Conservation (phyloP, 2,113 vertebrate species). For the Apodemus sylvaticus region DNA sequence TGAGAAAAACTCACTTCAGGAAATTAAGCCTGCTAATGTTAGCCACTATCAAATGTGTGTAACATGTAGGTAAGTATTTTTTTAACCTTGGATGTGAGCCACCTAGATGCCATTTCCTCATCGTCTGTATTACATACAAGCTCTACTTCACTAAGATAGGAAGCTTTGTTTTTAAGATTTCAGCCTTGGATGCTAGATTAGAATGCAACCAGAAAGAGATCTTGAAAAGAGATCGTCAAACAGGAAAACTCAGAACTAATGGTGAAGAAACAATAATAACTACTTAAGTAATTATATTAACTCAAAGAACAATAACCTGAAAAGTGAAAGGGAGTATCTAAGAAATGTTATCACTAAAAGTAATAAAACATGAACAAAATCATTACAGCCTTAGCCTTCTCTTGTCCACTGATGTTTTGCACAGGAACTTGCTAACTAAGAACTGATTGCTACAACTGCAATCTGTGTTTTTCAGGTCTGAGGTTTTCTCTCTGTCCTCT, state of each 20-base stretch:
- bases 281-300: neutral
- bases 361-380: neutral
- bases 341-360: slow-evolving; percentile 46
- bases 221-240: slow-evolving; percentile 38
- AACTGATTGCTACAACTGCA: slow-evolving; percentile 76
- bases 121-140: neutral
- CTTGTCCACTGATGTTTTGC: slow-evolving; percentile 74
- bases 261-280: neutral
- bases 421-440: slow-evolving; percentile 87
- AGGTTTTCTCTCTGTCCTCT: slow-evolving; percentile 72
- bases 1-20: neutral
- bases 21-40: neutral
- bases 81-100: neutral
- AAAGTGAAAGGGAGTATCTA: neutral
- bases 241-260: neutral
- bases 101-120: slow-evolving; percentile 3
- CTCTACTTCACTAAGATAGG: neutral
- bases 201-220: slow-evolving; percentile 41
- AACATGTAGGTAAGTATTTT: neutral
- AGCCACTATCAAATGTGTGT: neutral
- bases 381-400: slow-evolving; percentile 11
- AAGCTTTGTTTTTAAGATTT: neutral
- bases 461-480: slow-evolving; percentile 76
- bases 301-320: slow-evolving; percentile 13
- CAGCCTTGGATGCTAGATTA: neutral